Evolutionary conservation across 2,888 invertebrate genomes (phyloP).

Genomic region (Teleogryllus oceanicus): DNA sequence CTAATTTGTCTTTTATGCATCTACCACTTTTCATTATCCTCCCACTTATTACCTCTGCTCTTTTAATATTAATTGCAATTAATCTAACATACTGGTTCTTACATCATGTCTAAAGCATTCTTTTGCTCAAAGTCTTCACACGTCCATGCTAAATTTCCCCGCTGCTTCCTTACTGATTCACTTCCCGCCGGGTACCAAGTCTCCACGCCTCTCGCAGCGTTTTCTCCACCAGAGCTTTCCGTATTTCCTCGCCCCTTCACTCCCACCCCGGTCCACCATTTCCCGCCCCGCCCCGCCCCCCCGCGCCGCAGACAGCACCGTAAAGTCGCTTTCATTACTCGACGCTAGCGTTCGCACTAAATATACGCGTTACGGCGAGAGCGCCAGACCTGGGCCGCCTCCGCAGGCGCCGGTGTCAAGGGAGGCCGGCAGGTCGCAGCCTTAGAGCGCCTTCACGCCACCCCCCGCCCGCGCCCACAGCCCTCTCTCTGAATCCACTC

Average conservation of each 20-base stretch:
- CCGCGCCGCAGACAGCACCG: background rate
- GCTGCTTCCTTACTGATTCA: no score
- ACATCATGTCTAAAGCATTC: no score
- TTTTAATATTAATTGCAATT: no score
- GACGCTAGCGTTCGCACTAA: background rate
- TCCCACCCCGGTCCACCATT: background rate
- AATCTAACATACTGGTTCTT: no score
- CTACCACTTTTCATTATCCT: no score
- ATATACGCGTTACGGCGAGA: background rate
- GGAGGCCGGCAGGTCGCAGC: background rate
- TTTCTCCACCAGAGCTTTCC: background rate
- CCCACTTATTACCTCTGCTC: no score
- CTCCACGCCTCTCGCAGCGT: background rate
- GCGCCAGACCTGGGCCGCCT: background rate
- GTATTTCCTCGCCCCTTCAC: background rate
- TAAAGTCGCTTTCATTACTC: conserved; percentile 18
- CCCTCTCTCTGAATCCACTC: no score
- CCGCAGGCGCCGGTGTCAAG: background rate
- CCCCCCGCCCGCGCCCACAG: background rate
- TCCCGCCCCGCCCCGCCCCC: background rate
- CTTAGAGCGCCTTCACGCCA: background rate
- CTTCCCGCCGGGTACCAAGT: no score
- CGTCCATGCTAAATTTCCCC: no score
- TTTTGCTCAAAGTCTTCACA: no score
- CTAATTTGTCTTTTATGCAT: no score